phyloP scores from a whole-genome alignment of 2,797 vertebrate species.

The Sebastes diaconus region DNA sequence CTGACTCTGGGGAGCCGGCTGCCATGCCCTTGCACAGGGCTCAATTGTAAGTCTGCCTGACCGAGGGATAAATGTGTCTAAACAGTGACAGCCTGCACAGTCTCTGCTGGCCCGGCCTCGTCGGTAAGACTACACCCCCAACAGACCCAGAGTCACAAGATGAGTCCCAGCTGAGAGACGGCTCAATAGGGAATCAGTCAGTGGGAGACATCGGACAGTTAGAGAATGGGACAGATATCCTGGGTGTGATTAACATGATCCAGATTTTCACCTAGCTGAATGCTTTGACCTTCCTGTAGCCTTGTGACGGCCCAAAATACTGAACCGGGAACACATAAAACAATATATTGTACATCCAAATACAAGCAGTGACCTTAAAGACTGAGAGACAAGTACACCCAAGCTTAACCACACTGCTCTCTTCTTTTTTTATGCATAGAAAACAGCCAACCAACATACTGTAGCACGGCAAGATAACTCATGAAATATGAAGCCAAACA shows the following conservation, averaged over 20 bases:
- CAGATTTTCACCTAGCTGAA: conserved; percentile 68
- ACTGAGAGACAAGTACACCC: neutral
- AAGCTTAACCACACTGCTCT: neutral
- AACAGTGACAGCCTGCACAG: conserved; percentile 73
- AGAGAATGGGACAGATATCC: conserved; percentile 52
- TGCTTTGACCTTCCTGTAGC: conserved; percentile 50
- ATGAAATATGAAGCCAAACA: conserved; percentile 66
- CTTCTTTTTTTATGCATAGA: neutral
- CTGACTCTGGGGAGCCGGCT: conserved; percentile 75
- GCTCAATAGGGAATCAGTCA: conserved; percentile 70
- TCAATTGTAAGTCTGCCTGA: conserved; percentile 77
- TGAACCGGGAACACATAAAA: neutral
- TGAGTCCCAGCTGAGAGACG: conserved; percentile 65
- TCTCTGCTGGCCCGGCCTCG: conserved; percentile 51
- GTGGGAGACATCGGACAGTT: conserved; percentile 54
- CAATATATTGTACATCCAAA: neutral
- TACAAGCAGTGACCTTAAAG: neutral
- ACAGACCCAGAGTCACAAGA: conserved; percentile 71
- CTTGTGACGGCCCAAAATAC: conserved; percentile 3
- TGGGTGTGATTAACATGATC: conserved; percentile 75
- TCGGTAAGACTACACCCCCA: conserved; percentile 76
- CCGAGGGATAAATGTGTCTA: conserved; percentile 71
- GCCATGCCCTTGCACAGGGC: conserved; percentile 76
- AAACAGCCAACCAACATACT: neutral
- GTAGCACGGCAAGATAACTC: conserved; percentile 19